A percentile compares a stretch with the other conserved stretches of the same genome.
Conservation (phyloP, 2,113 vertebrate genomes). For the Myotis yumanensis region DNA sequence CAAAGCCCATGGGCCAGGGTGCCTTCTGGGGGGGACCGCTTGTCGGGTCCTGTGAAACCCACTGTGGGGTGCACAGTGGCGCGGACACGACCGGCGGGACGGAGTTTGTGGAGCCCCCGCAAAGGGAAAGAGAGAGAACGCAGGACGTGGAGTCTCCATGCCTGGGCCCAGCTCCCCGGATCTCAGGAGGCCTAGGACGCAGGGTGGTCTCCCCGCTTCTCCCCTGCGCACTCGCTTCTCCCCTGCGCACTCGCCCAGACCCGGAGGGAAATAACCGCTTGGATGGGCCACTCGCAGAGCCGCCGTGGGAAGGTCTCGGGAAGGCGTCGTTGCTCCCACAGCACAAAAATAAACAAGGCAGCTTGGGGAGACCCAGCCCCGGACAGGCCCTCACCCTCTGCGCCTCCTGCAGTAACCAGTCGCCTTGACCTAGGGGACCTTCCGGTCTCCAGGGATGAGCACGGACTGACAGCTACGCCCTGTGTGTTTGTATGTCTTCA, state of each 20-base stretch:
- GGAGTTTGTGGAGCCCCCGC: background rate
- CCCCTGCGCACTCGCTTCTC: background rate
- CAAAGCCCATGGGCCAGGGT: background rate
- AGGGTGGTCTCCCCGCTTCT: background rate
- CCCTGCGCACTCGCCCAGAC: too few relatives aligned
- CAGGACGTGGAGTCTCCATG: background rate
- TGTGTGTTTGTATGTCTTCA: background rate
- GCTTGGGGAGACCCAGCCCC: background rate
- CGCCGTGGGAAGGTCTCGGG: background rate
- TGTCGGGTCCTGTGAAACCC: background rate
- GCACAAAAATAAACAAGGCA: background rate
- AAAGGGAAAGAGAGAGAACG: background rate
- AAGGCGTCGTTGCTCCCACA: background rate
- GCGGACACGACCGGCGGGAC: background rate
- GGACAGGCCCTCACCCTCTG: background rate
- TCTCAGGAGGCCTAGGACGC: background rate
- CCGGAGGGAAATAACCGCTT: background rate
- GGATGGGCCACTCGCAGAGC: accelerated
- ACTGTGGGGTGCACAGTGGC: too few relatives aligned
- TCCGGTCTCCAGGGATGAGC: background rate
- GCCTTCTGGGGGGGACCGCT: accelerated
- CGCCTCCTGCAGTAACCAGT: background rate
- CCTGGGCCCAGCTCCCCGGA: background rate
- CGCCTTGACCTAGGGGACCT: background rate
- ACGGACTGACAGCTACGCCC: background rate